Evolutionary conservation across 2,888 invertebrate species (phyloP).

Genomic region (Drosophila kanekoi): DNA sequence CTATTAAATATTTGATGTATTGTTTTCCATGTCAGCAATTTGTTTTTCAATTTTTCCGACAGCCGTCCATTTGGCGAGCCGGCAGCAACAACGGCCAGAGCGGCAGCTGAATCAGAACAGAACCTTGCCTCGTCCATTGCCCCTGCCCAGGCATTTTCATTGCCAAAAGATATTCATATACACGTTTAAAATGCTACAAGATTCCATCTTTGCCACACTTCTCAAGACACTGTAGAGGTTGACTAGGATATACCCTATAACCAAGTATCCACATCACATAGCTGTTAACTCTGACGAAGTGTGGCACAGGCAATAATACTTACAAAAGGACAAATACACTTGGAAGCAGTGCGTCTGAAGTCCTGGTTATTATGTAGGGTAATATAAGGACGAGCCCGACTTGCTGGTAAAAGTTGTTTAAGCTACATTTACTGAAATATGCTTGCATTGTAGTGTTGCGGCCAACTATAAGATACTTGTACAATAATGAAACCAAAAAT

Average conservation of each 20-base stretch:
- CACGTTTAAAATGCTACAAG: constrained; percentile 27
- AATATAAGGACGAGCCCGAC: too few species aligned
- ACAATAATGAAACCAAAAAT: too few species aligned
- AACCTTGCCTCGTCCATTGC: constrained; percentile 10
- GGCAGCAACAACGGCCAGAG: background rate
- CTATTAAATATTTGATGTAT: constrained; percentile 70
- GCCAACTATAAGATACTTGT: too few species aligned
- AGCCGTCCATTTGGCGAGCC: background rate
- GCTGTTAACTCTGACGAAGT: too few species aligned
- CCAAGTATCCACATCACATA: too few species aligned
- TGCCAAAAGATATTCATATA: constrained; percentile 49
- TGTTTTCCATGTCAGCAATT: constrained; percentile 57
- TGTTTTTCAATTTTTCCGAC: constrained; percentile 50
- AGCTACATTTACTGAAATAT: too few species aligned
- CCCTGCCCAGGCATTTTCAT: constrained; percentile 26
- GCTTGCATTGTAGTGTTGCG: too few species aligned
- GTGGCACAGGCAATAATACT: too few species aligned
- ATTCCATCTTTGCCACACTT: constrained; percentile 19
- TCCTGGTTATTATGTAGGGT: too few species aligned
- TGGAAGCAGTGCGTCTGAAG: too few species aligned
- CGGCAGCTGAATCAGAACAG: constrained; percentile 17
- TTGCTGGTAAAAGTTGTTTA: too few species aligned
- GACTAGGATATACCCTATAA: constrained; percentile 15
- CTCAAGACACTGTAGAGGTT: background rate
- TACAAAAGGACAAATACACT: too few species aligned